These are phyloP conservation scores for Chrysocyon brachyurus DNA, from an alignment of 2,797 vertebrate genomes.

Conservation along the genomic window DNA sequence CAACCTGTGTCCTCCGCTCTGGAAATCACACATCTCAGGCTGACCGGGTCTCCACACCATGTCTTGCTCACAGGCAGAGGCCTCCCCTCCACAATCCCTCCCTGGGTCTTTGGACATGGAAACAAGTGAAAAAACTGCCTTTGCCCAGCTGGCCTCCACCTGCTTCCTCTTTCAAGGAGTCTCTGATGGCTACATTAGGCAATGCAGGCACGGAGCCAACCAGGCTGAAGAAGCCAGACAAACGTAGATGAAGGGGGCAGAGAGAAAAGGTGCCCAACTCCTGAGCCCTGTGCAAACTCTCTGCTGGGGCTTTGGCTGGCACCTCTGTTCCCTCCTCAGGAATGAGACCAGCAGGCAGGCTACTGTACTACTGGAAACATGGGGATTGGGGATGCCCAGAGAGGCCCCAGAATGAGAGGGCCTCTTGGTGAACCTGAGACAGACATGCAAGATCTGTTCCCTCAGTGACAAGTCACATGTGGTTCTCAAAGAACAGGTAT, in stretches of 20 bases:
- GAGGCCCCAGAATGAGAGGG: background rate
- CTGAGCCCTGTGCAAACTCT: background rate
- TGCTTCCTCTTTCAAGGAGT: slow-evolving; percentile 36
- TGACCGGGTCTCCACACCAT: background rate
- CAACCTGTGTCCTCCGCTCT: background rate
- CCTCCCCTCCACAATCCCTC: background rate
- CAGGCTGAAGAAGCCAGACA: background rate
- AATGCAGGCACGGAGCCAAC: background rate
- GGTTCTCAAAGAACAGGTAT: background rate
- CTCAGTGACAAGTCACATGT: background rate
- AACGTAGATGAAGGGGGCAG: background rate
- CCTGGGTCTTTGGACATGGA: background rate
- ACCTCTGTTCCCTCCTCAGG: background rate
- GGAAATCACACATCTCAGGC: background rate
- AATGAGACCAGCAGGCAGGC: background rate
- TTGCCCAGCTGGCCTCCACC: background rate
- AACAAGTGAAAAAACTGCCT: background rate
- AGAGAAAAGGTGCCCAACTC: background rate
- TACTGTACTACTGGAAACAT: background rate
- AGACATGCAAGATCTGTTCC: background rate
- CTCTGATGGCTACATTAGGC: slow-evolving; percentile 17
- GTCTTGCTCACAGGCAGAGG: background rate
- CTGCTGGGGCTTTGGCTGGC: accelerated
- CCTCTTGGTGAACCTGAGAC: background rate
- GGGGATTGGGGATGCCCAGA: background rate